Percentiles rank a stretch among this genome's conserved stretches.
phyloP scores from a whole-genome alignment of 2,888 invertebrate species.

The Cryptus viduatorius region DNA sequence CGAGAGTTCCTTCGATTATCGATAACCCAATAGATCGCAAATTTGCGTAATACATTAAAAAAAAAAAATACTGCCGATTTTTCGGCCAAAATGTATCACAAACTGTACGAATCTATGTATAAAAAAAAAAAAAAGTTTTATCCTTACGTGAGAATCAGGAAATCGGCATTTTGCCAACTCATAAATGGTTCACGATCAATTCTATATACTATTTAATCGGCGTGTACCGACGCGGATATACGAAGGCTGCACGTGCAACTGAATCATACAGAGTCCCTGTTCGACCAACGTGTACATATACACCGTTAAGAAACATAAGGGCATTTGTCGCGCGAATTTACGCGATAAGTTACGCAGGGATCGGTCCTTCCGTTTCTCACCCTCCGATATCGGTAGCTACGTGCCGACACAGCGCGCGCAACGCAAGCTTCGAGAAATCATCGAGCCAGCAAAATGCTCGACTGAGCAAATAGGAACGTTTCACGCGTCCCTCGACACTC shows the following conservation, averaged over 20 bases:
- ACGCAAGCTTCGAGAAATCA: constrained; percentile 34
- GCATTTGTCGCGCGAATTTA: neutral
- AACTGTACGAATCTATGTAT: too few species aligned
- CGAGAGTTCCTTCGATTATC: too few species aligned
- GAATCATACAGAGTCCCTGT: constrained; percentile 52
- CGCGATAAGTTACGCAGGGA: too few species aligned
- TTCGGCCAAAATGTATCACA: too few species aligned
- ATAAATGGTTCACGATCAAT: constrained; percentile 52
- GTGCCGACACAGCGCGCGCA: neutral
- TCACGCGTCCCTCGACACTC: constrained; percentile 40
- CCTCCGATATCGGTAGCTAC: neutral
- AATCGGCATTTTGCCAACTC: constrained; percentile 57
- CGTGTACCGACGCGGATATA: constrained; percentile 50
- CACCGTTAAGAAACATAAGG: constrained; percentile 1
- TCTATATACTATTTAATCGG: constrained; percentile 1
- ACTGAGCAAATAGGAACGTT: constrained; percentile 26
- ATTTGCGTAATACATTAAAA: too few species aligned
- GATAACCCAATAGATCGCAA: too few species aligned
- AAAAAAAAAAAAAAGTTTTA: neutral
- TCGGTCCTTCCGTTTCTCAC: too few species aligned
- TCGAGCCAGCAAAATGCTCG: constrained; percentile 39
- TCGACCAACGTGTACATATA: constrained; percentile 12
- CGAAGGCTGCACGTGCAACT: constrained; percentile 64
- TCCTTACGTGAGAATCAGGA: constrained; percentile 15
- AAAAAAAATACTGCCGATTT: too few species aligned